phyloP scores from a whole-genome alignment of 2,113 vertebrate species.

The Datnioides undecimradiatus region DNA sequence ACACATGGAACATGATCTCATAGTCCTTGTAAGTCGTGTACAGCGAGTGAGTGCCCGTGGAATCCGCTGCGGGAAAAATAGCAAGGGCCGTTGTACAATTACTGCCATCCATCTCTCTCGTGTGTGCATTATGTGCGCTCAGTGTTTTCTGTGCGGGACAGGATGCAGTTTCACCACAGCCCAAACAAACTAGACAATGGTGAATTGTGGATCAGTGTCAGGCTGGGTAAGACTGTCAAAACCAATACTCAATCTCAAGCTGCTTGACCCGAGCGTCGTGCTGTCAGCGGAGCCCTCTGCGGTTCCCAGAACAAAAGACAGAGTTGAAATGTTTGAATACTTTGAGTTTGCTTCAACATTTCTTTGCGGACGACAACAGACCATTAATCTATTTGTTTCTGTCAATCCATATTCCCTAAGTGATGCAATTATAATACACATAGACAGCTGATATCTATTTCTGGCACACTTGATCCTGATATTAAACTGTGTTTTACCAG shows the following conservation, averaged over 20 bases:
- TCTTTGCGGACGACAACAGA: background rate
- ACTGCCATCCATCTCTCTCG: constrained; percentile 49
- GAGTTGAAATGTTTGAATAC: background rate
- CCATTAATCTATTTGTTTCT: background rate
- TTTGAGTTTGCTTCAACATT: background rate
- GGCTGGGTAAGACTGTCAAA: constrained; percentile 19
- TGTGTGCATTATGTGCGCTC: constrained; percentile 11
- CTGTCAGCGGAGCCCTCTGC: background rate
- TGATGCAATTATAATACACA: background rate
- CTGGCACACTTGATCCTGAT: too few relatives aligned
- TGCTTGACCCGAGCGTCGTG: constrained; percentile 14
- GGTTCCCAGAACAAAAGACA: background rate
- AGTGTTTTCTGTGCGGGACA: constrained; percentile 27
- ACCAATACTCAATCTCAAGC: constrained; percentile 6
- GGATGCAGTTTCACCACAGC: constrained; percentile 47
- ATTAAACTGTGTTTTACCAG: too few relatives aligned
- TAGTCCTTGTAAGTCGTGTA: constrained; percentile 97
- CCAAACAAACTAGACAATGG: constrained; percentile 55
- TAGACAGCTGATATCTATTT: too few relatives aligned
- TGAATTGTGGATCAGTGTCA: constrained; percentile 45
- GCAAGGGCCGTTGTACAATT: constrained; percentile 32
- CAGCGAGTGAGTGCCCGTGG: constrained; percentile 94
- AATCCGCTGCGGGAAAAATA: constrained; percentile 89
- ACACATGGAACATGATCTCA: constrained; percentile 98
- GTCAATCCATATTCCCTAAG: background rate